These are phyloP conservation scores for Orthonychiurus folsomi DNA, from an alignment of 2,888 invertebrate species.

Conservation along the genomic window DNA sequence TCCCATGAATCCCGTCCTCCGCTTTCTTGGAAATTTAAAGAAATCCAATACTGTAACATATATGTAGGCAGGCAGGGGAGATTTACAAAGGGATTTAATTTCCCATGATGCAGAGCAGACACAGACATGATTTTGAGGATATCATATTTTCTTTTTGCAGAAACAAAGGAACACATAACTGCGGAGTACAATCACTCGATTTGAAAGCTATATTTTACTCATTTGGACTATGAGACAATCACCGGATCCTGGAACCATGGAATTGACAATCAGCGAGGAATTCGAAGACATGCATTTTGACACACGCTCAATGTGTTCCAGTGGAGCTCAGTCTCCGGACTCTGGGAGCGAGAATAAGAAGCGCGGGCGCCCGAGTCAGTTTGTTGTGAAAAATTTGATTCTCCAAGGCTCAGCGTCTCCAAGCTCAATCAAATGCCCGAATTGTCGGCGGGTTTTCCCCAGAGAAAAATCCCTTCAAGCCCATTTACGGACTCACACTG, in stretches of 20 bases:
- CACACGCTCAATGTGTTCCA: slow-evolving; percentile 28
- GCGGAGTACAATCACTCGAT: too few species aligned
- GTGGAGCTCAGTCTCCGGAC: slow-evolving; percentile 38
- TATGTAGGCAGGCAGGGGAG: too few species aligned
- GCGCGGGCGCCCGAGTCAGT: slow-evolving; percentile 62
- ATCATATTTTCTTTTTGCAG: too few species aligned
- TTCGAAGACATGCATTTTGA: neutral
- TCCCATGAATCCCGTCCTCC: too few species aligned
- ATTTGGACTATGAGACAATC: neutral
- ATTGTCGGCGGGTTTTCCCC: slow-evolving; percentile 63
- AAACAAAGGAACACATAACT: too few species aligned
- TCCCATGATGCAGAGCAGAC: too few species aligned
- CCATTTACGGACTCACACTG: slow-evolving; percentile 57
- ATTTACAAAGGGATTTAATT: too few species aligned
- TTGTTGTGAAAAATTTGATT: slow-evolving; percentile 58
- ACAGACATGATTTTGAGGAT: too few species aligned
- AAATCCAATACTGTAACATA: too few species aligned
- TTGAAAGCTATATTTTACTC: too few species aligned
- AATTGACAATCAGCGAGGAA: neutral
- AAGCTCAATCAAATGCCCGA: slow-evolving; percentile 60
- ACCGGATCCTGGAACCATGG: neutral
- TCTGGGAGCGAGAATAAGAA: slow-evolving; percentile 43
- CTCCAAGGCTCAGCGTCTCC: slow-evolving; percentile 60
- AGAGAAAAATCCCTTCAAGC: slow-evolving; percentile 66
- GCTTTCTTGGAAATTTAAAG: too few species aligned